Percentiles rank a stretch among this genome's conserved stretches.
phyloP scores from a whole-genome alignment of 2,113 vertebrate species.

The Condylura cristata region DNA sequence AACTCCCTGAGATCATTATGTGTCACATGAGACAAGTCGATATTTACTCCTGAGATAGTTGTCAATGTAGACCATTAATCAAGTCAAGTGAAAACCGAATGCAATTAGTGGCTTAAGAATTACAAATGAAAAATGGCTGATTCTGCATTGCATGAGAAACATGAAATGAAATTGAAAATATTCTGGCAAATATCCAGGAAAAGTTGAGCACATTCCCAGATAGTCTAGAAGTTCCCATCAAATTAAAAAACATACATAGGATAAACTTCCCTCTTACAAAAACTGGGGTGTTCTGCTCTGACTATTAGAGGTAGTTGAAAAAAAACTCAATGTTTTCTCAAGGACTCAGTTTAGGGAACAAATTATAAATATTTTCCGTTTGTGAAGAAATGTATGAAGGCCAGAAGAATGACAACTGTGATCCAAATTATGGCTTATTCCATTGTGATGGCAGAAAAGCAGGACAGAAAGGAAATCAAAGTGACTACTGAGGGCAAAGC shows the following conservation, averaged over 20 bases:
- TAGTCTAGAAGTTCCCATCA: not conserved
- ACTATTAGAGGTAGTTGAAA: not conserved
- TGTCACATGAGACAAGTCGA: not conserved
- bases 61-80: constrained; percentile 53
- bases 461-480: not conserved
- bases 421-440: not conserved
- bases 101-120: constrained; percentile 39
- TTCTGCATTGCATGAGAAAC: not conserved
- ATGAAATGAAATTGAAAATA: not conserved
- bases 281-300: not conserved
- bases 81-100: constrained; percentile 62
- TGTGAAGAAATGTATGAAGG: not conserved
- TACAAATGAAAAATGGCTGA: constrained; percentile 10
- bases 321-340: not conserved
- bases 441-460: not conserved
- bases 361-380: constrained; percentile 17
- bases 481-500: not conserved
- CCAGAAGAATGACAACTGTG: not conserved
- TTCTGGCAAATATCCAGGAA: not conserved
- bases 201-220: not conserved
- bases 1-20: not conserved
- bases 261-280: not conserved
- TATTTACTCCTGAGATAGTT: constrained; percentile 8
- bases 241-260: not conserved
- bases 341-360: not conserved